phyloP scores from a whole-genome alignment of 2,113 vertebrate genomes.

The Spheniscus mendiculus region DNA sequence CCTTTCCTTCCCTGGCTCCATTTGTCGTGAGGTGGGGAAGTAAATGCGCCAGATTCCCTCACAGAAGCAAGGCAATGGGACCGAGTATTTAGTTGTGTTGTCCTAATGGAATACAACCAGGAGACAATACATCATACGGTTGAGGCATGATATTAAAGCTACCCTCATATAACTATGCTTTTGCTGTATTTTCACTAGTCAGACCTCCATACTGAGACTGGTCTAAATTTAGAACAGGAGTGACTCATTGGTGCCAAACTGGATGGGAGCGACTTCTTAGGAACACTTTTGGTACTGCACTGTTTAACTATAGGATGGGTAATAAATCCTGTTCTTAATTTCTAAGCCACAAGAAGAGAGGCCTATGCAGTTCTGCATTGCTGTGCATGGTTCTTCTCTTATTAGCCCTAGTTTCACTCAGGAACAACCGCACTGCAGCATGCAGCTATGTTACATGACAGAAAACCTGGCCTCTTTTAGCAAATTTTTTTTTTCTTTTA shows the following conservation, averaged over 20 bases:
- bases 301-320: neutral
- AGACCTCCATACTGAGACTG: neutral
- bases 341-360: neutral
- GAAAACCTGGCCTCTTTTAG: neutral
- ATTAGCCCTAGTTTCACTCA: neutral
- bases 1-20: neutral
- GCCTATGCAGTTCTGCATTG: neutral
- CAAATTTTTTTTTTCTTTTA: neutral
- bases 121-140: neutral
- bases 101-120: neutral
- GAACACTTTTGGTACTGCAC: neutral
- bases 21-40: neutral
- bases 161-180: neutral
- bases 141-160: neutral
- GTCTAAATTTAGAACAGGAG: neutral
- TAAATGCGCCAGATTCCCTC: neutral
- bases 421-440: neutral
- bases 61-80: neutral
- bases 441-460: accelerated
- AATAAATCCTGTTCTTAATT: neutral
- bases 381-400: neutral
- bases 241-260: neutral
- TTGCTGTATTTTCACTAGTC: neutral
- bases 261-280: neutral
- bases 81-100: neutral